Base-by-base conservation (phyloP, 2,113 vertebrate species). In the Aegypius monachus region DNA sequence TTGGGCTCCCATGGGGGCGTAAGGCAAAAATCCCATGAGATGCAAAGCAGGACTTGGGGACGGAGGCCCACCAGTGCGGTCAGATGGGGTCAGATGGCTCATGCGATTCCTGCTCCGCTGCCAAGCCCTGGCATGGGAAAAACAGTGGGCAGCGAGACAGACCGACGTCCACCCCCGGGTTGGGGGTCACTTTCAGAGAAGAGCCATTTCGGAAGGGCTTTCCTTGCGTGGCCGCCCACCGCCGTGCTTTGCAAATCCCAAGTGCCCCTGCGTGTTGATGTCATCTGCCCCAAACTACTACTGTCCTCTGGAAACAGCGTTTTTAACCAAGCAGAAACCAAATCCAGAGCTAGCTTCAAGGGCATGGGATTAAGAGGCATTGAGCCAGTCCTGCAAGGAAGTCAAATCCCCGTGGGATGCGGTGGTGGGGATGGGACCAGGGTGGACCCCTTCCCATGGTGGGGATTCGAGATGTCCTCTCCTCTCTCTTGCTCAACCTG, bases 141-240 rank as follows among this genome's bases (percentile, higher is more conserved):
- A 70, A 16, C 8, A 11, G 32, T 5, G 18, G 40, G 70, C 10
- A 74, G 34, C 0, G 1, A 86, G 47, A 47, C 47, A 43, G 23
- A 50, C 36, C 9, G 32, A 32, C 1, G 0, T 17, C 42, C 42
- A 61, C 2, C 43, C 31, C 29, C 10, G 12, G 25, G 29, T 23
- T 88, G 34, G 11, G 13, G 55, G n/a, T 25, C 21, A 48, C 40
- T 68, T n/a, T 18, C 34, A 52, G 43, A 50, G n/a, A 70, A 38
- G 22, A 45, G 22, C 10, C 27, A 5, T 65, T 77, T 71, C 1
- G 1, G 20, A 63, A 50, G 27, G 13, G 7, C 8, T 82, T n/a
- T 59, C 14, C 18, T 72, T n/a, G 16, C 2, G 0, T 31, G 59
- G 59, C 14, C 2, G 0, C 36, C 12, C 29, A 36, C 42, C 13